Percentiles rank a stretch among this genome's conserved stretches.
Conservation (phyloP, 2,113 vertebrate species). For the Promerops cafer region DNA sequence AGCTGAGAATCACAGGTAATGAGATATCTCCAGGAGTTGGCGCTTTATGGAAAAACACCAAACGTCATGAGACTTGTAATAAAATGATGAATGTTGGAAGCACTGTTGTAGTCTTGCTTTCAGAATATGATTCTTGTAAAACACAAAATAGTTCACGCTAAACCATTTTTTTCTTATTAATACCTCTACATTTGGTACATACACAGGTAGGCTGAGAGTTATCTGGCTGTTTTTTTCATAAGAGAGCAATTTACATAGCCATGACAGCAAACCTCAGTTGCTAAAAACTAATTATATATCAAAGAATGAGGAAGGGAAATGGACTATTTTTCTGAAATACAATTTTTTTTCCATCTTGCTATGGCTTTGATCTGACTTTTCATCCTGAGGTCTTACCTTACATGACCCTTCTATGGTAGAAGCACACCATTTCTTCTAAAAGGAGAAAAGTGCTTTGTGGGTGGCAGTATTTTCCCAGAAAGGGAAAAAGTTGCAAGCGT, state of each 20-base stretch:
- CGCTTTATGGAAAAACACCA: background rate
- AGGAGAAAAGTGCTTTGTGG: background rate
- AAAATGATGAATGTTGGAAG: background rate
- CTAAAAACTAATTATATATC: background rate
- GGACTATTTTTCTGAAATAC: background rate
- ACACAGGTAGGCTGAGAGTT: background rate
- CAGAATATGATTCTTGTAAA: background rate
- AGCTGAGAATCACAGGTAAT: slow-evolving; percentile 8
- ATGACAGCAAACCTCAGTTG: background rate
- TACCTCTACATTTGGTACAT: background rate
- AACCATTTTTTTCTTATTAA: background rate
- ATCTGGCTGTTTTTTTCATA: background rate
- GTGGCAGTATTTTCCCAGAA: background rate
- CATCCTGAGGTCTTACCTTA: background rate
- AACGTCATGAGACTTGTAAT: background rate
- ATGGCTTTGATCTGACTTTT: background rate
- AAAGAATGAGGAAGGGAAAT: background rate
- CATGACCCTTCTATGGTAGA: background rate
- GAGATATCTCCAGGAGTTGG: background rate
- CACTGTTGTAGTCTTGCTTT: background rate
- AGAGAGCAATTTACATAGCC: background rate
- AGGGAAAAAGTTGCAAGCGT: background rate
- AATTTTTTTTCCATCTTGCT: background rate
- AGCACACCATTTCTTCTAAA: background rate
- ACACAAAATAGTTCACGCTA: background rate